Percentiles rank a stretch among this genome's conserved stretches.
Evolutionary conservation across 2,113 vertebrate species (phyloP).

Genomic region (Tyto alba): DNA sequence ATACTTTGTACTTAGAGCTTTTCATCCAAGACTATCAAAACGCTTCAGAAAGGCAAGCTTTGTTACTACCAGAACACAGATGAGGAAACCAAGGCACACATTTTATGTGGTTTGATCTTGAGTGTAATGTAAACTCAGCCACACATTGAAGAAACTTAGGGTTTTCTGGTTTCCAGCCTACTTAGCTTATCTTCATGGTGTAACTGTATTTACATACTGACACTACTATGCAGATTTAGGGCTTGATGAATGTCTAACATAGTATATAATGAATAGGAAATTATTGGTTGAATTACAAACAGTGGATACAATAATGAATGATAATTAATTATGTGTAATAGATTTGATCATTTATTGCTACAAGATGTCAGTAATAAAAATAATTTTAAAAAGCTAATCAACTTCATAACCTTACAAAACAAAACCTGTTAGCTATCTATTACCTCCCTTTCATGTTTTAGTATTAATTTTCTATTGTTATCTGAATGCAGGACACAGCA

Average conservation of each 20-base stretch:
- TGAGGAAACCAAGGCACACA: neutral
- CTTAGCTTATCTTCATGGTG: neutral
- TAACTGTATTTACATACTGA: neutral
- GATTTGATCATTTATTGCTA: slow-evolving; percentile 28
- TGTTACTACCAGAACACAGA: neutral
- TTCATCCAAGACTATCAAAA: neutral
- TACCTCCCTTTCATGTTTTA: neutral
- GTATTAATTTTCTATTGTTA: slow-evolving; percentile 5
- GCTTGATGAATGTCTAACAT: neutral
- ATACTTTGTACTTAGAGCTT: neutral
- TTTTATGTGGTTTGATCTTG: neutral
- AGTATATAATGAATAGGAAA: slow-evolving; percentile 1
- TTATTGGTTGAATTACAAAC: slow-evolving; percentile 2
- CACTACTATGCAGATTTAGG: neutral
- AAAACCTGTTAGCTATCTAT: slow-evolving; percentile 5
- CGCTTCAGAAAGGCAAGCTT: neutral
- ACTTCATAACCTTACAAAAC: neutral
- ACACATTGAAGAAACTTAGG: neutral
- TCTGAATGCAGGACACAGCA: neutral
- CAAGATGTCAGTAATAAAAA: slow-evolving; percentile 28
- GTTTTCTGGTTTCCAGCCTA: neutral
- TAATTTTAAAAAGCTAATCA: neutral
- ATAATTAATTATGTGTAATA: slow-evolving; percentile 4
- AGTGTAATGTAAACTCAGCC: neutral
- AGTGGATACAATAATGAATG: slow-evolving; percentile 3